phyloP scores from a whole-genome alignment of 2,888 invertebrate genomes.

The Chesias legatella region DNA sequence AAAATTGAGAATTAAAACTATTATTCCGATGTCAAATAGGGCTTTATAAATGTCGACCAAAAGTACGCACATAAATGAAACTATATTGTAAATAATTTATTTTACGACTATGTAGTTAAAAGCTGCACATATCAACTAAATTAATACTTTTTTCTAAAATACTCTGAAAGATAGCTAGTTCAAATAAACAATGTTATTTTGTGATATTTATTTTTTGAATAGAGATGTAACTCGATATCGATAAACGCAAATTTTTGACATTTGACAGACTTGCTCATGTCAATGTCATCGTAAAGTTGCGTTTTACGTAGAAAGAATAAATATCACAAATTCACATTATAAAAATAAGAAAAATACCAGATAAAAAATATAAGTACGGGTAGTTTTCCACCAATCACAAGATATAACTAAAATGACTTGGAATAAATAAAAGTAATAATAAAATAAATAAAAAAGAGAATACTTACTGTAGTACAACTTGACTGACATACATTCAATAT shows the following conservation, averaged over 20 bases:
- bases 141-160: constrained; percentile 63
- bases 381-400: constrained; percentile 32
- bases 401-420: constrained; percentile 16
- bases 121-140: constrained; percentile 46
- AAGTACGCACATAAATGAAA: constrained; percentile 10
- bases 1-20: too few relatives aligned
- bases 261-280: too few relatives aligned
- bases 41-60: constrained; percentile 1
- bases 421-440: constrained; percentile 25
- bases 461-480: constrained; percentile 23
- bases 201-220: constrained; percentile 20
- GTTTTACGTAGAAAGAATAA: constrained; percentile 6
- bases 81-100: constrained; percentile 29
- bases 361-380: constrained; percentile 35
- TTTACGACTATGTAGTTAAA: constrained; percentile 33
- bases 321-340: constrained; percentile 11
- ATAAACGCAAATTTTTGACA: too few relatives aligned
- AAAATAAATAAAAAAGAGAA: constrained; percentile 24
- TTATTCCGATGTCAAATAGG: background rate
- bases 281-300: background rate
- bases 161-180: constrained; percentile 39
- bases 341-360: constrained; percentile 17
- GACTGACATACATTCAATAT: constrained; percentile 30
- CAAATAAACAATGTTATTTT: constrained; percentile 5
- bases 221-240: constrained; percentile 2